Evolutionary conservation across 2,113 vertebrate genomes (phyloP).

Genomic region (Stegastes partitus): DNA sequence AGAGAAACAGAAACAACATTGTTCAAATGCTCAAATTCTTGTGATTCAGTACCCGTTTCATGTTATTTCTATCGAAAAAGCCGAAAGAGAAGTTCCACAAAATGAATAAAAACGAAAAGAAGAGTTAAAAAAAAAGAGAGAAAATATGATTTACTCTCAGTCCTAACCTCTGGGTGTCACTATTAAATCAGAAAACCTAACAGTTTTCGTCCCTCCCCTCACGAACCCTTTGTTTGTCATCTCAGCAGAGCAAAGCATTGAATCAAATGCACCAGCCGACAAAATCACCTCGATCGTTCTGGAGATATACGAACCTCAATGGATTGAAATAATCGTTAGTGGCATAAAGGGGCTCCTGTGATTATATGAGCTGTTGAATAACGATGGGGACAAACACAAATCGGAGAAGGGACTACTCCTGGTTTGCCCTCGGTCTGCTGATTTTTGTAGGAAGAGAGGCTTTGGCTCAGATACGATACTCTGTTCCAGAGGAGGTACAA

Average conservation of each 20-base stretch:
- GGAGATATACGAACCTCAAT: not conserved
- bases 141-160: too few relatives aligned
- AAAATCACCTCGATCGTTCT: not conserved
- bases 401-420: not conserved
- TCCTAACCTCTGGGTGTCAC: conserved; percentile 49
- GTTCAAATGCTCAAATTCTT: not conserved
- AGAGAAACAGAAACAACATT: not conserved
- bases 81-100: not conserved
- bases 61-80: not conserved
- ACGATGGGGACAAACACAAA: not conserved
- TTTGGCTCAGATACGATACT: conserved; percentile 74
- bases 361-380: conserved; percentile 5
- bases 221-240: conserved; percentile 14
- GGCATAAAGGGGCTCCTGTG: rapidly evolving
- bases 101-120: too few relatives aligned
- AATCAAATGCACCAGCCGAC: not conserved
- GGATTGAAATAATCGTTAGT: not conserved
- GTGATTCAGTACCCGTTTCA: not conserved
- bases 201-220: conserved; percentile 11
- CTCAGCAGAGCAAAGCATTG: not conserved
- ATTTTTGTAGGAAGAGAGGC: conserved; percentile 24
- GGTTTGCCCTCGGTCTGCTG: not conserved
- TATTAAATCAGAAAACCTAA: conserved; percentile 18
- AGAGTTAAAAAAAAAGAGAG: too few relatives aligned
- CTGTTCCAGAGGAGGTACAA: conserved; percentile 76